Evolutionary conservation across 1,140 invertebrate species (phyloP).

Genomic region (Anagrus nilaparvatae): DNA sequence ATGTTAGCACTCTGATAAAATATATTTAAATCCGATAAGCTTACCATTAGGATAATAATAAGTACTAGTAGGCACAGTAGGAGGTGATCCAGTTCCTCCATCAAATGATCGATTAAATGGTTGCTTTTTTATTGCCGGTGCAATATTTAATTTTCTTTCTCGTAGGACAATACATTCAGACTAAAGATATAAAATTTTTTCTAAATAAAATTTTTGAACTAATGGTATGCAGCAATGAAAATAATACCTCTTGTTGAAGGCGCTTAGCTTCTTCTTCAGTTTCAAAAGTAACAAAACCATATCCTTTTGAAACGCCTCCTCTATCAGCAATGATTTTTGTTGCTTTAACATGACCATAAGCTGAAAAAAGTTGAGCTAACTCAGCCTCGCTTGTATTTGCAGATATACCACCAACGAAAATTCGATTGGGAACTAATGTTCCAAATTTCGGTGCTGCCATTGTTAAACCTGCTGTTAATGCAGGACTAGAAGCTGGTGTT

Average conservation of each 20-base stretch:
- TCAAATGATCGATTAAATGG: constrained; percentile 40
- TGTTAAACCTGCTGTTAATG: constrained; percentile 36
- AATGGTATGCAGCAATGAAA: constrained; percentile 1
- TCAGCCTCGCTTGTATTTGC: constrained; percentile 76
- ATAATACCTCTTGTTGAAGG: constrained; percentile 51
- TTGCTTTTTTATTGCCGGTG: constrained; percentile 84
- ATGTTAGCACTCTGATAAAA: neutral
- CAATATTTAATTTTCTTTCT: constrained; percentile 79
- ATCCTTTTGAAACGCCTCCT: constrained; percentile 89
- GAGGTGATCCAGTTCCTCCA: constrained; percentile 38
- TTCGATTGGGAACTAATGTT: constrained; percentile 81
- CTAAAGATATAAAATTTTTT: constrained; percentile 37
- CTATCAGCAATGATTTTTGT: constrained; percentile 91
- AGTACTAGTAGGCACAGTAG: constrained; percentile 43
- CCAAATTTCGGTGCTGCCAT: constrained; percentile 61
- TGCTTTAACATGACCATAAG: constrained; percentile 83
- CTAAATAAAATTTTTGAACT: constrained; percentile 4
- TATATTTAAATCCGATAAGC: constrained; percentile 18
- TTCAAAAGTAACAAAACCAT: constrained; percentile 93
- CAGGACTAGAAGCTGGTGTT: constrained; percentile 41
- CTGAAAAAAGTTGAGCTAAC: constrained; percentile 69
- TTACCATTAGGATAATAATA: constrained; percentile 49
- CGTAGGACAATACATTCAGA: constrained; percentile 64
- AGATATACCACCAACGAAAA: constrained; percentile 91
- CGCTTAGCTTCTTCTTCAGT: constrained; percentile 79